Evolutionary conservation across 2,113 vertebrate genomes (phyloP).

Genomic region (Mola mola): DNA sequence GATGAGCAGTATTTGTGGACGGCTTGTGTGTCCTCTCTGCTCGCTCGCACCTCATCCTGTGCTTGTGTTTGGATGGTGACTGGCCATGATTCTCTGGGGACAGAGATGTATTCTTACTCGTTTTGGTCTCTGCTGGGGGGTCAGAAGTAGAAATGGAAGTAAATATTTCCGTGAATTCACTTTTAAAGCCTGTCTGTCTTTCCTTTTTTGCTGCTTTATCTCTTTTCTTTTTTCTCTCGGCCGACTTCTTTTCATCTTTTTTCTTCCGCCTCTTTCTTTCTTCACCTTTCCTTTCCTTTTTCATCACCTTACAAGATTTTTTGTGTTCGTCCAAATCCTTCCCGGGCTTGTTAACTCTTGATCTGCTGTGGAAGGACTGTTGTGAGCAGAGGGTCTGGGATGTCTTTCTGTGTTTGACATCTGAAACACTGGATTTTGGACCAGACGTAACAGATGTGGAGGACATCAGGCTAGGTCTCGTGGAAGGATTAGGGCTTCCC

Average conservation of each 20-base stretch:
- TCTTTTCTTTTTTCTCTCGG: conserved; percentile 64
- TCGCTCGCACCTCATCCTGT: conserved; percentile 41
- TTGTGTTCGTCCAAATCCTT: conserved; percentile 46
- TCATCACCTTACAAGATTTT: conserved; percentile 54
- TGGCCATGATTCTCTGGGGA: conserved; percentile 15
- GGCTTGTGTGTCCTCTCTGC: conserved; percentile 24
- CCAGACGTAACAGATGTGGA: conserved; percentile 10
- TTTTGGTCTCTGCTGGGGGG: conserved; percentile 26
- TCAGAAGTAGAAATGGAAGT: conserved; percentile 17
- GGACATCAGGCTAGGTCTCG: conserved; percentile 24
- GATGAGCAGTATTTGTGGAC: conserved; percentile 13
- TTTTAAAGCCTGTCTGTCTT: conserved; percentile 39
- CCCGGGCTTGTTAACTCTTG: conserved; percentile 47
- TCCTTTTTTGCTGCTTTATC: conserved; percentile 59
- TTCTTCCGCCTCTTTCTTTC: conserved; percentile 70
- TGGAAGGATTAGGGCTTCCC: conserved; percentile 40
- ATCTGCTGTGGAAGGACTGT: conserved; percentile 52
- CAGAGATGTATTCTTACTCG: conserved; percentile 3
- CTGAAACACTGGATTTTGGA: conserved; percentile 57
- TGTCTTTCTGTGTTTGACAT: conserved; percentile 67
- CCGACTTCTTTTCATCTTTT: conserved; percentile 60
- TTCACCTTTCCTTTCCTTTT: conserved; percentile 58
- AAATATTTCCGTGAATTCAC: conserved; percentile 9
- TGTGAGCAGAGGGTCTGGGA: conserved; percentile 51
- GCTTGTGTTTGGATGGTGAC: conserved; percentile 54